Evolutionary conservation across 2,888 invertebrate genomes (phyloP), one percentile per base, ranked within the genome.

Genomic region (Chrysodeixis includens): DNA sequence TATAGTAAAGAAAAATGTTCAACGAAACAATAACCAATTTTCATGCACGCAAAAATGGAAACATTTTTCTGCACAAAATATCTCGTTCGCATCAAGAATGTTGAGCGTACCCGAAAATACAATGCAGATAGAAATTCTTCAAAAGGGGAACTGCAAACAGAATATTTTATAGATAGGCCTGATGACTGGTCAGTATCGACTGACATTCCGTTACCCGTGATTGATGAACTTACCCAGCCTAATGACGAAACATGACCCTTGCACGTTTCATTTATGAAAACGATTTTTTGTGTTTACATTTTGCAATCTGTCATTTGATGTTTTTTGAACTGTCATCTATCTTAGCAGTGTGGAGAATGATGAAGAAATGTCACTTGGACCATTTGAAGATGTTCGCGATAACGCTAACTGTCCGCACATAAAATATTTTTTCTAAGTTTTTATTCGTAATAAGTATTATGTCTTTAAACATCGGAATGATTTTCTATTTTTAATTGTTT

Each of bases 141-240:
- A 46, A 54, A 56, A 66, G 62, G n/a, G 49, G 44, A 35, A 1
- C 30, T 62, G 44, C 54, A 59, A 62, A 56, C 26, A 56, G 22
- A 61, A 64, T 56, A 72, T 72, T 71, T 63, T 76, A 73, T 67
- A 69, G 56, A 78, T 69, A 62, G 35, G 53, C 52, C 51, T 71
- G 71, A 80, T 83, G 83, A 82, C 83, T 82, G 83, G 83, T 82
- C 82, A 82, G 71, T 82, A 75, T 82, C 62, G 71, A 72, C 69
- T 74, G 78, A 75, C 64, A 73, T 70, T 67, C 59, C 59, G 53
- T 53, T 68, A 57, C 49, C 57, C 30, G 58, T 83, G 83, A 83
- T 81, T 82, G 83, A 83, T 83, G 75, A 66, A 72, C 67, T 60
- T 53, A 58, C 66, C 46, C 54, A 35, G 12, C 40, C 46, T 59